Conservation (phyloP, 2,888 invertebrate genomes). For the Amphipyra berbera region DNA sequence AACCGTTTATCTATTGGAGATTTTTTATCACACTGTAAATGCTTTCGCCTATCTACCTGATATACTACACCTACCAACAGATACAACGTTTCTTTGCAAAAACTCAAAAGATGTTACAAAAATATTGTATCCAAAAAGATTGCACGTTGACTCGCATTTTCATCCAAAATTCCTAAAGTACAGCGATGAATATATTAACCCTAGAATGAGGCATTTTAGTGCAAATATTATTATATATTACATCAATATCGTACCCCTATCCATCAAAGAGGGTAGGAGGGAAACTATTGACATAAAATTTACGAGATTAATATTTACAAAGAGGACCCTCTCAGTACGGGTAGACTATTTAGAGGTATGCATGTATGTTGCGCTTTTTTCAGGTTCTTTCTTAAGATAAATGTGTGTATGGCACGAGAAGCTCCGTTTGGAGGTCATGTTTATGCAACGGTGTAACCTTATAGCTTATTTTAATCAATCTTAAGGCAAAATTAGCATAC, state of each 20-base stretch:
- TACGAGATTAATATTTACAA: constrained; percentile 88
- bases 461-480: no score
- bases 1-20: no score
- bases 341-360: constrained; percentile 8
- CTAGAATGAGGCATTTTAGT: constrained; percentile 67
- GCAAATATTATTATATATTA: constrained; percentile 76
- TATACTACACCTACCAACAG: no score
- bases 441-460: no score
- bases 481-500: no score
- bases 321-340: constrained; percentile 56
- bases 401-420: no score
- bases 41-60: no score
- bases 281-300: constrained; percentile 82
- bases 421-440: no score
- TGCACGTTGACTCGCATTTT: neutral
- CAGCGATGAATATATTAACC: constrained; percentile 67
- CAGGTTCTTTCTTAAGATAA: constrained; percentile 1
- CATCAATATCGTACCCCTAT: constrained; percentile 83
- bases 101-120: neutral
- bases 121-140: neutral
- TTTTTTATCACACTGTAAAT: no score
- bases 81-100: neutral
- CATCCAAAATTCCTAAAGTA: constrained; percentile 25
- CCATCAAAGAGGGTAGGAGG: constrained; percentile 78
- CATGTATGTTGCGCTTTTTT: constrained; percentile 11